A percentile compares a stretch with the other conserved stretches of the same genome.
These are phyloP conservation scores for Cossypha niveicapilla DNA, from an alignment of 2,797 vertebrate species.

Conservation along the genomic window DNA sequence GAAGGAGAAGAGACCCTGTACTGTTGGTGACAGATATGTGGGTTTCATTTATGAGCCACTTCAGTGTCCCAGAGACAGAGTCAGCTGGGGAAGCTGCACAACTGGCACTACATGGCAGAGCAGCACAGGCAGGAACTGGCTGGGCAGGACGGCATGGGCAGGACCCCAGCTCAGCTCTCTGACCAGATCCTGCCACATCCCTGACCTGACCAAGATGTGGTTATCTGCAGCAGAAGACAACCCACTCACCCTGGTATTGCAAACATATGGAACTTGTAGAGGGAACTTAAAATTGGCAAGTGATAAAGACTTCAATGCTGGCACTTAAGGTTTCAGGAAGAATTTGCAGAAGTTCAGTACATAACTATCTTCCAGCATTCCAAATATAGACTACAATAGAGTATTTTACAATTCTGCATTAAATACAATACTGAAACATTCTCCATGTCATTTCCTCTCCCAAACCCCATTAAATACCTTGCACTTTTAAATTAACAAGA, in stretches of 20 bases:
- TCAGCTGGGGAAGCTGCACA: not conserved
- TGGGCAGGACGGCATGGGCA: not conserved
- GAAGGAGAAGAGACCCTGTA: not conserved
- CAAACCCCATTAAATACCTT: not conserved
- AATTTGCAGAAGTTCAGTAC: not conserved
- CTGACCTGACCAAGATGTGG: rapidly evolving
- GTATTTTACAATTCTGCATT: not conserved
- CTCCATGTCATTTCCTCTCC: not conserved
- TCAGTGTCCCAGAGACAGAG: not conserved
- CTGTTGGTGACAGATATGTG: rapidly evolving
- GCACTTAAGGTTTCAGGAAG: not conserved
- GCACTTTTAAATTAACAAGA: not conserved
- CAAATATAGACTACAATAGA: not conserved
- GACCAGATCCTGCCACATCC: not conserved
- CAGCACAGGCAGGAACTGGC: not conserved
- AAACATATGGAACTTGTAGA: not conserved
- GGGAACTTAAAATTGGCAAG: not conserved
- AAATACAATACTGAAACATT: not conserved
- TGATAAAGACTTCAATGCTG: not conserved
- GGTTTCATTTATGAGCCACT: not conserved
- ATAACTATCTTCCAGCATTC: not conserved
- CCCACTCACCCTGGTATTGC: not conserved
- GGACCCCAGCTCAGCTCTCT: not conserved
- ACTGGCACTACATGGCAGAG: rapidly evolving
- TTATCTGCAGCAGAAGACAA: rapidly evolving